Percentiles rank a stretch among this genome's conserved stretches.
phyloP scores from a whole-genome alignment of 2,888 invertebrate species.

The Agrenia bidenticulata region DNA sequence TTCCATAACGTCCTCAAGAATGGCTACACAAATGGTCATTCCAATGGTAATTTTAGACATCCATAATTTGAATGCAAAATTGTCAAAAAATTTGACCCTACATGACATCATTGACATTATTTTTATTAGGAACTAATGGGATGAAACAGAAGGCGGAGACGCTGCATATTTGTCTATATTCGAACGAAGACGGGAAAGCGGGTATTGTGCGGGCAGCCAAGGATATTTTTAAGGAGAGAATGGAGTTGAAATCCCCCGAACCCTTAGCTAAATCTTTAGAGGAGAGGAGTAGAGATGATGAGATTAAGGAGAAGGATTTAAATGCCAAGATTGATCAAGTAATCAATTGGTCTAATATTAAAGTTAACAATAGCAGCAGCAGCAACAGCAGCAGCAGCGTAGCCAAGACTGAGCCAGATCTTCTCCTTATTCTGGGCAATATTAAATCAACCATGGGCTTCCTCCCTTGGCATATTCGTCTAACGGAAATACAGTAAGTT shows the following conservation, averaged over 20 bases:
- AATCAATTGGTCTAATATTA: constrained; percentile 26
- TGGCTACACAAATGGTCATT: constrained; percentile 40
- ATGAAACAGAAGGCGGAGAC: constrained; percentile 20
- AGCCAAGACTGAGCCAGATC: constrained; percentile 44
- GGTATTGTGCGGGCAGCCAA: constrained; percentile 40
- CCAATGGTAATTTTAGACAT: background rate
- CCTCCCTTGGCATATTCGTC: constrained; percentile 48
- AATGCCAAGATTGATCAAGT: constrained; percentile 32
- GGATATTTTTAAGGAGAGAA: constrained; percentile 29
- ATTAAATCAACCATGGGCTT: constrained; percentile 47
- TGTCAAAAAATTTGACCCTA: too few species aligned
- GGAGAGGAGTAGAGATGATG: background rate
- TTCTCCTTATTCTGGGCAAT: constrained; percentile 42
- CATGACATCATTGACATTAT: too few species aligned
- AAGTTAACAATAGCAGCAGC: too few species aligned
- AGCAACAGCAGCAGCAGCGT: constrained; percentile 5
- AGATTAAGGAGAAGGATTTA: constrained; percentile 35
- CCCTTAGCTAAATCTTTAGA: background rate
- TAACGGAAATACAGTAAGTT: constrained; percentile 50
- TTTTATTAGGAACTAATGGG: constrained; percentile 39
- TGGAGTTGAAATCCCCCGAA: background rate
- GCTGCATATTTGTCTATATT: constrained; percentile 43
- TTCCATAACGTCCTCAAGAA: constrained; percentile 47
- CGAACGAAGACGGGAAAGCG: constrained; percentile 46
- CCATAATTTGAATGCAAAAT: background rate